Evolutionary conservation across 2,113 vertebrate species (phyloP), one percentile per base, ranked within the genome.

Genomic region (Mormoops blainvillei): DNA sequence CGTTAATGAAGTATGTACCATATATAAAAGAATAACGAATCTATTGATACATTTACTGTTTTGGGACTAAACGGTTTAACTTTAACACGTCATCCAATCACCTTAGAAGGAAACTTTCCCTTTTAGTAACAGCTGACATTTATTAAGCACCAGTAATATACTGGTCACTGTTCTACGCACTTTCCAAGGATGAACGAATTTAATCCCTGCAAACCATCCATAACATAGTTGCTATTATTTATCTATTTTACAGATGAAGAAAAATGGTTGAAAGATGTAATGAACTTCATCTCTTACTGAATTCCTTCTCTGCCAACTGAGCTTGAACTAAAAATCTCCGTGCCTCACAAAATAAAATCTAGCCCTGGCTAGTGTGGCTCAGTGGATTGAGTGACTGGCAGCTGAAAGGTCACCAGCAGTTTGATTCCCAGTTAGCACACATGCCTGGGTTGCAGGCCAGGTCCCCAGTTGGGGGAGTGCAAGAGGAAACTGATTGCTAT

Each of bases 51-150:
- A 28, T 38, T 86, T 95, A 63, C 5, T 93, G 54, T 96, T 92
- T 83, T 90, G 61, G 28, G 80, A 84, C 28, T 14, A 84, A 61
- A 94, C 5, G 15, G 22, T 43, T 97, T 94, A 83, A 89, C 43
- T 77, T 89, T 48, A 95, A 54, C 33, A 67, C 2, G 96, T 67
- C 12, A 91, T n/a, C 7, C 28, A 81, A 88, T 36, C 26, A 8
- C 16, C 48, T 87, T 63, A 94, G 87, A 82, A 95, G 28, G 22
- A 94, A 90, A 70, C 19, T 63, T 89, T 74, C n/a, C 43, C 8
- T 94, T 90, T 92, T 74, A 83, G 33, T 91, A 74, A 54, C 22
- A 91, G 58, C 43, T 63, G n/a, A 87, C 36, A 94, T 90, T 89
- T 91, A 95, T 3, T 68, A 14, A 94, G 54, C 63, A 92, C 15